Evolutionary conservation across 2,797 vertebrate species (phyloP), one percentile per base, ranked within the genome.

Genomic region (Tapirus indicus): DNA sequence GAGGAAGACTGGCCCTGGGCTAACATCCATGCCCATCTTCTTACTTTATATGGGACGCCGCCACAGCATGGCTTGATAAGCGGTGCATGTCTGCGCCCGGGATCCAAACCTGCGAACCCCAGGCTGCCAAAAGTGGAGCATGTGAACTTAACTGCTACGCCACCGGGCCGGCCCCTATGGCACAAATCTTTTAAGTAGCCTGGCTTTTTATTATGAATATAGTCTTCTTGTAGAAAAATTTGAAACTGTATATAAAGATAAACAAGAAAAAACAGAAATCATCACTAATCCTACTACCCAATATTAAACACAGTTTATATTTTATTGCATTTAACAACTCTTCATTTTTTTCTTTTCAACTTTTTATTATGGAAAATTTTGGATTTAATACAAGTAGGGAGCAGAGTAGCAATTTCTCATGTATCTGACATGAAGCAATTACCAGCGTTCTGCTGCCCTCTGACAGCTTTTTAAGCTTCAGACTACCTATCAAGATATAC

Each of bases 131-230:
- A 38, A 38, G 38, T 38, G 38, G 38, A 38, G 38, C 38, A 38
- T 38, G 38, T 4, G 38, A 38, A 38, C 38, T 38, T 38, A 38
- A 38, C 38, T 38, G 38, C 38, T 38, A 2, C 4, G 38, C 38
- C 38, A 38, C 38, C 38, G 38, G 38, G 38, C 38, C 38, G 38
- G 38, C 38, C 38, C 38, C 38, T 62, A 23, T 49, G 49, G 29
- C 29, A 44, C 14, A 88, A 0, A 23, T n/a, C 14, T 91, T 85
- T 54, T 13, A 62, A 95, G 32, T 32, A 64, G 25, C 52, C 25
- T 88, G 58, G 12, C 14, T 80, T 58, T 89, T 95, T 84, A 56
- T 85, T 88, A 41, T 72, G 74, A 74, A 69, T 56, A 54, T 29
- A 32, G 41, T 58, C 20, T 17, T 74, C 66, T 75, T 64, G 1